A percentile compares a stretch with the other conserved stretches of the same genome.
These are phyloP conservation scores for Pseudomyrmex cubaensis DNA, from an alignment of 1,140 invertebrate species.

Conservation along the genomic window DNA sequence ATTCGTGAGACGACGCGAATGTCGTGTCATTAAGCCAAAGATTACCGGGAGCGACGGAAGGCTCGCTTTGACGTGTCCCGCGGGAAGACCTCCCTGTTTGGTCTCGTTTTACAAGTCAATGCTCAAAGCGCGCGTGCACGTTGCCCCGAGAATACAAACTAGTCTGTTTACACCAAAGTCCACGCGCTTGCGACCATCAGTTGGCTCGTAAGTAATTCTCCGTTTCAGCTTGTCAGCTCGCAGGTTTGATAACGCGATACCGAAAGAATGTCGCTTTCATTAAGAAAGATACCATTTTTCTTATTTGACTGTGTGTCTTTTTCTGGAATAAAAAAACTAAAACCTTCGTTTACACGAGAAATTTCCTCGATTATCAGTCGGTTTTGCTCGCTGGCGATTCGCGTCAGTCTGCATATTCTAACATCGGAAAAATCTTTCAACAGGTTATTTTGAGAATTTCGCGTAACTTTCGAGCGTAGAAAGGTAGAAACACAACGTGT, in stretches of 20 bases:
- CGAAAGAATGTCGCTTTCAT: neutral
- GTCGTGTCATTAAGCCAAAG: constrained; percentile 61
- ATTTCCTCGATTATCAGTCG: too few relatives aligned
- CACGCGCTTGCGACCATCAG: constrained; percentile 21
- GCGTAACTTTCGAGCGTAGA: neutral
- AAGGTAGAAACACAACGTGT: neutral
- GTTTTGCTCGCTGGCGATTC: too few relatives aligned
- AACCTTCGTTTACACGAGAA: too few relatives aligned
- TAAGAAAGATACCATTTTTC: neutral
- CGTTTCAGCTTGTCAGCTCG: constrained; percentile 22
- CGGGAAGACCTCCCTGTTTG: constrained; percentile 68
- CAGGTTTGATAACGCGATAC: constrained; percentile 21
- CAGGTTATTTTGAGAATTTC: too few relatives aligned
- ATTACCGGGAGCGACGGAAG: constrained; percentile 68
- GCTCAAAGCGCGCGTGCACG: constrained; percentile 67
- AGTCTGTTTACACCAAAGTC: constrained; percentile 68
- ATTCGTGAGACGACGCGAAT: constrained; percentile 53
- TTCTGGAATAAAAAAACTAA: neutral
- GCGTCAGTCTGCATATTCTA: too few relatives aligned
- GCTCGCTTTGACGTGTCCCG: constrained; percentile 71
- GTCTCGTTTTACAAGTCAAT: constrained; percentile 72
- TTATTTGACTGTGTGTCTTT: neutral
- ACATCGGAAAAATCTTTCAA: constrained; percentile 6
- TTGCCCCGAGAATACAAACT: constrained; percentile 59
- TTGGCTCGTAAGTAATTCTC: constrained; percentile 47